Evolutionary conservation across 2,797 vertebrate genomes (phyloP).

Genomic region (Pygocentrus nattereri): DNA sequence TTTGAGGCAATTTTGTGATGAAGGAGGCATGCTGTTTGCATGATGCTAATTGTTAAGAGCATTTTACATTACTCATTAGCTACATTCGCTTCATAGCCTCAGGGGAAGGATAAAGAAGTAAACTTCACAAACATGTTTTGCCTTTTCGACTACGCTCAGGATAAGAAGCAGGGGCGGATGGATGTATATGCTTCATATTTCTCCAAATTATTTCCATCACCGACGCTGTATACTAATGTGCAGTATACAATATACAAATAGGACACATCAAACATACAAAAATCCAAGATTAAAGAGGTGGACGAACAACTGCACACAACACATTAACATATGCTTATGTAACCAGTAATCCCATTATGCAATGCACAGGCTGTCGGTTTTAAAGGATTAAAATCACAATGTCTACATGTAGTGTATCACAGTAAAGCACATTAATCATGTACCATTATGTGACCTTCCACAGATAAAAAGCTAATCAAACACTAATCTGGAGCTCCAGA

Average conservation of each 20-base stretch:
- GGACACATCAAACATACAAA: not conserved
- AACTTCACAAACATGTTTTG: not conserved
- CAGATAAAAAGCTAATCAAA: not conserved
- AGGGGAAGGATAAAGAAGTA: not conserved
- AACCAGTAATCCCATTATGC: not conserved
- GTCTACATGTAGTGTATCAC: not conserved
- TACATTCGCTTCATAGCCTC: not conserved
- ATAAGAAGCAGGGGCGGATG: too few relatives aligned
- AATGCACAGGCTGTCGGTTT: not conserved
- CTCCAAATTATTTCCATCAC: not conserved
- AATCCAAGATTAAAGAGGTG: too few relatives aligned
- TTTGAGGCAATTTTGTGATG: not conserved
- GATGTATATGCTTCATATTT: not conserved
- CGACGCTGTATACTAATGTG: not conserved
- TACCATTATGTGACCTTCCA: not conserved
- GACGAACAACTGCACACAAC: not conserved
- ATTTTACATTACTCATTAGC: not conserved
- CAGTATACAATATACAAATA: not conserved
- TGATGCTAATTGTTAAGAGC: not conserved
- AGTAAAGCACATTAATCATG: not conserved
- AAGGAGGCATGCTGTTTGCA: not conserved
- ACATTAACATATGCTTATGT: not conserved
- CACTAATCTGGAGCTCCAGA: not conserved
- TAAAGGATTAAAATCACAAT: not conserved
- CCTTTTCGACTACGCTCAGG: too few relatives aligned